Percentiles rank a stretch among this genome's conserved stretches.
Evolutionary conservation across 2,113 vertebrate genomes (phyloP).

Genomic region (Anas platyrhynchos): DNA sequence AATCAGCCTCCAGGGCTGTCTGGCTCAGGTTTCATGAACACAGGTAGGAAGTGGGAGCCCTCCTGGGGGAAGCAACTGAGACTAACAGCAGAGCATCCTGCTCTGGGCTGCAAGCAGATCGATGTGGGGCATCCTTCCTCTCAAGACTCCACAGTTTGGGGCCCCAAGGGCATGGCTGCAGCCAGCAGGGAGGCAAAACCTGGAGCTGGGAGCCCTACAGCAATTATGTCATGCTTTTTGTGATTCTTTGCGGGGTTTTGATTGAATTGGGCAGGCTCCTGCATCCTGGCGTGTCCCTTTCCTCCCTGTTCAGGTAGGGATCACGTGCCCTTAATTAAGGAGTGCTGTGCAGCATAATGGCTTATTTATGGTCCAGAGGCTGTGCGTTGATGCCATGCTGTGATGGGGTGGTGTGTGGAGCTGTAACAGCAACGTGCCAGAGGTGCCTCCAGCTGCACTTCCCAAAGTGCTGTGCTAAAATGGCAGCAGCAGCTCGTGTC

Average conservation of each 20-base stretch:
- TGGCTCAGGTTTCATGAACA: not conserved
- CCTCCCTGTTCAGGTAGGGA: not conserved
- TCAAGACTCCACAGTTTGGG: not conserved
- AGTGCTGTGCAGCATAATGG: not conserved
- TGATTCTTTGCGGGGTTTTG: not conserved
- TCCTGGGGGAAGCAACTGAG: not conserved
- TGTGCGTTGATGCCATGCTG: not conserved
- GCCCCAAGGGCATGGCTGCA: not conserved
- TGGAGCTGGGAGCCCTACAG: not conserved
- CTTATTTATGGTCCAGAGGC: not conserved
- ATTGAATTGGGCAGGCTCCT: not conserved
- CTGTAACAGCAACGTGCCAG: not conserved
- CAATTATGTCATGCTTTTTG: fast-evolving
- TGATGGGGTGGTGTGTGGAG: not conserved
- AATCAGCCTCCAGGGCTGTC: fast-evolving
- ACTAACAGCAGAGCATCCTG: not conserved
- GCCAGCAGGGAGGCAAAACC: not conserved
- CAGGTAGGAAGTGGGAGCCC: not conserved
- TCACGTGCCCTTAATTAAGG: slow-evolving; percentile 4
- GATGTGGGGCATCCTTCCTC: not conserved
- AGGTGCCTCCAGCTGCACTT: not conserved
- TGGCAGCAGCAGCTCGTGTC: not conserved
- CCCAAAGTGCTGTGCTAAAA: not conserved
- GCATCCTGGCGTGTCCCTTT: not conserved
- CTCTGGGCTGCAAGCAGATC: not conserved